Percentiles rank a stretch among this genome's conserved stretches.
phyloP scores from a whole-genome alignment of 2,888 invertebrate species.

The Hetaerina titia region DNA sequence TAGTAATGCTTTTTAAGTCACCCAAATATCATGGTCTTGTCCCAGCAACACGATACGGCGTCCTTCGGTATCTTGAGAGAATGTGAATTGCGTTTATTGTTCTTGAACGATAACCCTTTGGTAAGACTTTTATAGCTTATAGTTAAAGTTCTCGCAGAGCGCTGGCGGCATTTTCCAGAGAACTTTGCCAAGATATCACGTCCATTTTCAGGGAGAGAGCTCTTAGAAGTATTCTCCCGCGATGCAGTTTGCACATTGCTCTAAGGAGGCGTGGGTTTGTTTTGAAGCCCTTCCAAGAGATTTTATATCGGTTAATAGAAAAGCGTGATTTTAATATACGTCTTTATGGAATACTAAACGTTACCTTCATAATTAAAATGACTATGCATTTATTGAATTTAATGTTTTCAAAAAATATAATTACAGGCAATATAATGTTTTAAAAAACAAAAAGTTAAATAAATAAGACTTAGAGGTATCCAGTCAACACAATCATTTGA shows the following conservation, averaged over 20 bases:
- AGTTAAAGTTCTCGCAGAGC: not conserved
- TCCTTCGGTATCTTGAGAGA: not conserved
- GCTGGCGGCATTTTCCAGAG: not conserved
- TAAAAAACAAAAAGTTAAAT: too few species aligned
- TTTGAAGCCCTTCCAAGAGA: not conserved
- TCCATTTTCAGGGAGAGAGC: not conserved
- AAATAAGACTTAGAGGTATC: too few species aligned
- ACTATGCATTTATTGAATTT: too few species aligned
- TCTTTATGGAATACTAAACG: too few species aligned
- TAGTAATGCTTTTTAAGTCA: not conserved
- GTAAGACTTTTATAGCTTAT: not conserved
- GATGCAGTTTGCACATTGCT: not conserved
- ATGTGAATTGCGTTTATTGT: constrained; percentile 11
- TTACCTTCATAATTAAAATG: too few species aligned
- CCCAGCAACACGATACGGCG: not conserved
- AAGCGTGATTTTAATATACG: too few species aligned
- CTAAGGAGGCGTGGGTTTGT: not conserved
- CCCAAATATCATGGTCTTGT: not conserved
- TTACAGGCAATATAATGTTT: too few species aligned
- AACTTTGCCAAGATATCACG: not conserved
- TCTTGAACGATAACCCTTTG: not conserved
- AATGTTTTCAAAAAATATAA: too few species aligned
- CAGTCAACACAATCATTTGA: too few species aligned
- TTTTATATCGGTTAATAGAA: too few species aligned
- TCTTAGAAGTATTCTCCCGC: not conserved